Base-by-base conservation (phyloP, 2,888 invertebrate genomes). In the Drosophila peninsularis region DNA sequence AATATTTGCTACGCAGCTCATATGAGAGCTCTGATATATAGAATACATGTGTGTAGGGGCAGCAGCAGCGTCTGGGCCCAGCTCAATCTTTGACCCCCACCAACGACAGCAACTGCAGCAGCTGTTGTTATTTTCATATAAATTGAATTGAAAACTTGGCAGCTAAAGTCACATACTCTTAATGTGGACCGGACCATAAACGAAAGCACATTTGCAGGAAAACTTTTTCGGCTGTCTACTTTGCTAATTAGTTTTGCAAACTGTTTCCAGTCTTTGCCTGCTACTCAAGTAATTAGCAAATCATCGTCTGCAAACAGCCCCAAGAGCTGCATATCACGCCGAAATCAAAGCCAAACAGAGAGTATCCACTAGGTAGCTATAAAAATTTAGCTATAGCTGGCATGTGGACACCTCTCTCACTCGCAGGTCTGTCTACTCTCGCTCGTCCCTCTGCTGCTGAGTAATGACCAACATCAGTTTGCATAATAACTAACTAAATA, bases 111-210 rank as follows among this genome's bases (percentile, higher is more conserved):
- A 32, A 19, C 30, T 24, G 39, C 42, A 45, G 58, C 47, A 32
- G 52, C 53, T 61, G 49, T 62, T 65, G 39, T n/a, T 61, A 45
- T 50, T 60, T 56, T 37, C 39, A 21, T 39, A 32, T n/a, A 62
- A 75, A 78, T 75, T 72, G 44, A 78, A 78, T 81, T 80, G 53
- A 60, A 71, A 81, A 81, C 58, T 80, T 76, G 47, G 11, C 24
- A 32, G 19, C 30, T 52, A 41, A 41, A 36, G 54, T 67, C 45
- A 30, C 67, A 57, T 60, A 54, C 58, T 66, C 24, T 34, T 52
- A 44, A 44, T 10, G 24, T 7, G 9, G n/a, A 19, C 53, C 34
- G 34, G 34, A 34, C 32, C 34, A 34, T 19, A 55, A 63, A 11
- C n/a, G 30, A 32, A 37, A 45, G 42, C 54, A 65, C 39, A 70